These are phyloP conservation scores for Sweltsa coloradensis DNA, from an alignment of 1,140 invertebrate species.

Conservation along the genomic window DNA sequence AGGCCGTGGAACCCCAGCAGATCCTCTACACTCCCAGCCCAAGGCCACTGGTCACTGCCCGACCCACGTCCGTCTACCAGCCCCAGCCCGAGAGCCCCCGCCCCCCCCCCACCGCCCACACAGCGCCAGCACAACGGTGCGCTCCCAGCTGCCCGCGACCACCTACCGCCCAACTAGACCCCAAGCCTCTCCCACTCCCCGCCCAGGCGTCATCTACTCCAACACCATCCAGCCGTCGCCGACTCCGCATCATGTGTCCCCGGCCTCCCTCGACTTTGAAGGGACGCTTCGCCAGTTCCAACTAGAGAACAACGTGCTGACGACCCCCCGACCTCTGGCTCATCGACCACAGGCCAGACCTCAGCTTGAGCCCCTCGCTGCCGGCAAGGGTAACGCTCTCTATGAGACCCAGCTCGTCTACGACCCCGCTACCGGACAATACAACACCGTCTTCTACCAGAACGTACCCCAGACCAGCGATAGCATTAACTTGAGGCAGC, in stretches of 20 bases:
- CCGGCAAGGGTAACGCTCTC: conserved; percentile 38
- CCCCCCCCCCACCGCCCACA: conserved; percentile 26
- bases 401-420: conserved; percentile 65
- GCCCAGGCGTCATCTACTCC: conserved; percentile 20
- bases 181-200: conserved; percentile 35
- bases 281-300: conserved; percentile 65
- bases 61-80: too few species aligned
- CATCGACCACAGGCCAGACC: not conserved
- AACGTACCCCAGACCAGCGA: conserved; percentile 53
- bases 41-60: too few species aligned
- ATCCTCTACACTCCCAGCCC: conserved; percentile 26
- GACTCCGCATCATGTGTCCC: conserved; percentile 26
- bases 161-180: conserved; percentile 47
- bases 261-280: conserved; percentile 50
- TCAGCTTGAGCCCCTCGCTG: not conserved
- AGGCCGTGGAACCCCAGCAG: conserved; percentile 37
- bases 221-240: conserved; percentile 29
- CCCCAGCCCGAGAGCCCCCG: conserved; percentile 22
- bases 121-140: conserved; percentile 39
- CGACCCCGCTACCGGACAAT: conserved; percentile 63
- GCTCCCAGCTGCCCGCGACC: conserved; percentile 47
- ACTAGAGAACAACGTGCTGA: conserved; percentile 50
- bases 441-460: conserved; percentile 68
- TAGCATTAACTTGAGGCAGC: conserved; percentile 44
- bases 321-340: conserved; percentile 17